Evolutionary conservation across 2,113 vertebrate genomes (phyloP).

Genomic region (Synodontis membranacea): DNA sequence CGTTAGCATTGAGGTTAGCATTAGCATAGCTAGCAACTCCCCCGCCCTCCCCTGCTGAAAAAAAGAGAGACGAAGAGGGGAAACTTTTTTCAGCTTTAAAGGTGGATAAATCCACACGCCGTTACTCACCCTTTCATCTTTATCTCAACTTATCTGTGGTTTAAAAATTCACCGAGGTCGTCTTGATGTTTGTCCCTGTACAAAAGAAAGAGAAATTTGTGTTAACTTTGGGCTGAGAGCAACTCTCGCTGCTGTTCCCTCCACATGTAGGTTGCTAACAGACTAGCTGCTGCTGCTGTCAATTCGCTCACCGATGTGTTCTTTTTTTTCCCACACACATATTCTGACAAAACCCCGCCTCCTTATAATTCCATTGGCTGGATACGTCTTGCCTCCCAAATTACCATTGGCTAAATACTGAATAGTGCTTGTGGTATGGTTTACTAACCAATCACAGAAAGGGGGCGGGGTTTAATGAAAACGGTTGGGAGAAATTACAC

Average conservation of each 20-base stretch:
- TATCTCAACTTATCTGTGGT: constrained; percentile 64
- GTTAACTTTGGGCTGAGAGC: constrained; percentile 71
- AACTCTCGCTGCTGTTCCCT: constrained; percentile 72
- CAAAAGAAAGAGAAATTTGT: constrained; percentile 59
- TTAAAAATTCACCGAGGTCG: constrained; percentile 55
- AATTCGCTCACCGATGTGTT: neutral
- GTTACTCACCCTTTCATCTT: constrained; percentile 82
- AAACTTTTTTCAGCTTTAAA: constrained; percentile 67
- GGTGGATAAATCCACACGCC: constrained; percentile 52
- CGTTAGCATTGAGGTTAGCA: constrained; percentile 48
- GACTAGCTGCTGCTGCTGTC: constrained; percentile 64
- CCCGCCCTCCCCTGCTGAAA: constrained; percentile 63
- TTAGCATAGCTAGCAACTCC: constrained; percentile 57
- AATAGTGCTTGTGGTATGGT: too few relatives aligned
- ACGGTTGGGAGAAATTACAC: constrained; percentile 17
- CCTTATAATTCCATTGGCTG: neutral
- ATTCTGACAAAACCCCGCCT: constrained; percentile 23
- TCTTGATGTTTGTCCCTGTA: constrained; percentile 60
- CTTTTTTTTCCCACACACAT: constrained; percentile 20
- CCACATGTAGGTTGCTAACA: constrained; percentile 78
- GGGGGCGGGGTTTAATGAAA: constrained; percentile 2
- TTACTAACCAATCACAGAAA: neutral
- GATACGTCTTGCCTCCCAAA: too few relatives aligned
- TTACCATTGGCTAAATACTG: neutral
- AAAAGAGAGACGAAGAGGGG: constrained; percentile 58